A percentile compares a stretch with the other conserved stretches of the same genome.
Evolutionary conservation across 64 coral and sea anemone genomes (phyloP).

Genomic region (Dendrophyllia cribrosa): DNA sequence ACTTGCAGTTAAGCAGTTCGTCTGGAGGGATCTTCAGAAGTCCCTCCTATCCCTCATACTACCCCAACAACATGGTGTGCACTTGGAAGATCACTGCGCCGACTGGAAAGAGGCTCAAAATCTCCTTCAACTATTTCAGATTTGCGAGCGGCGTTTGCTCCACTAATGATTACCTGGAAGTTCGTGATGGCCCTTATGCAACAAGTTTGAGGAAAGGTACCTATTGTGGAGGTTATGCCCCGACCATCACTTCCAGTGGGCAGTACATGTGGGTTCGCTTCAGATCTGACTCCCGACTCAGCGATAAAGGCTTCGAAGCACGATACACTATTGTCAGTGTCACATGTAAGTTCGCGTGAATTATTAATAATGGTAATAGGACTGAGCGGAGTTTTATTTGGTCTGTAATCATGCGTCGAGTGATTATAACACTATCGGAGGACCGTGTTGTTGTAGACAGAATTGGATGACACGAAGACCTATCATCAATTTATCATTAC

Average conservation of each 20-base stretch:
- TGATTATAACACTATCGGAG: no score
- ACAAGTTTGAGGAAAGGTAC: conserved; percentile 4
- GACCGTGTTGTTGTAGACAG: no score
- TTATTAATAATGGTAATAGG: not conserved
- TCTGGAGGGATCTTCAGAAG: conserved; percentile 50
- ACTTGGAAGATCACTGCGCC: conserved; percentile 58
- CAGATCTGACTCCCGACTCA: not conserved
- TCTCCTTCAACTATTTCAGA: conserved; percentile 60
- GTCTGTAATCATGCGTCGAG: no score
- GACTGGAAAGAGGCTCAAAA: conserved; percentile 36
- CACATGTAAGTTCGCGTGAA: not conserved
- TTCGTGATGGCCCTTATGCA: conserved; percentile 45
- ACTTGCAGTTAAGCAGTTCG: conserved; percentile 28
- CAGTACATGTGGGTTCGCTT: conserved; percentile 60
- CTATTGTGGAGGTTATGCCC: conserved; percentile 16
- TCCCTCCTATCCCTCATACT: conserved; percentile 40
- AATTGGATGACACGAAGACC: no score
- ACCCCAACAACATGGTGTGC: conserved; percentile 71
- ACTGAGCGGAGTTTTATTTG: no score
- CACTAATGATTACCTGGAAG: conserved; percentile 54
- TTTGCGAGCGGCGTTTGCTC: conserved; percentile 30
- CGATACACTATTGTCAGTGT: conserved; percentile 18
- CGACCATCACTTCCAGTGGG: conserved; percentile 36
- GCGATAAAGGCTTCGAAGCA: conserved; percentile 52
- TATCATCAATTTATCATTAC: no score